Evolutionary conservation across 2,113 vertebrate species (phyloP).

Genomic region (Esox niger): DNA sequence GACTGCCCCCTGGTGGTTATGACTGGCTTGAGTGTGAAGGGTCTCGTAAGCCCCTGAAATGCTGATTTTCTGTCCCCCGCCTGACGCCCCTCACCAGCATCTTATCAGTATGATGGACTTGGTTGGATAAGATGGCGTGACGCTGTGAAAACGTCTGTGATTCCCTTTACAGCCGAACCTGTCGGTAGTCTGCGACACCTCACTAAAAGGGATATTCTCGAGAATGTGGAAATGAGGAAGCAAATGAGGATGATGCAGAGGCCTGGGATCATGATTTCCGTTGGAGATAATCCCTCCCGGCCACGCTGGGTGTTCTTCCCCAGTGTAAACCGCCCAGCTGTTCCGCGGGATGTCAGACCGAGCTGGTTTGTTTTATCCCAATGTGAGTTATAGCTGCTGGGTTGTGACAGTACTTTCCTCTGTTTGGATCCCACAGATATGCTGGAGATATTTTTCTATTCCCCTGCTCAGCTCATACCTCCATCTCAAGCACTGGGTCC

Average conservation of each 20-base stretch:
- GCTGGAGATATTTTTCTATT: not conserved
- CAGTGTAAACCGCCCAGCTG: not conserved
- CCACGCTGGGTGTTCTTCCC: not conserved
- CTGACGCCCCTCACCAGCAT: constrained; percentile 15
- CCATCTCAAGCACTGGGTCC: not conserved
- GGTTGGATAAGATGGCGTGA: not conserved
- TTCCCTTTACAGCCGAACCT: not conserved
- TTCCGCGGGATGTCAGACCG: not conserved
- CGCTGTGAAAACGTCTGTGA: not conserved
- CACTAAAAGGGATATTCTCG: not conserved
- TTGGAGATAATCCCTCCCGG: constrained; percentile 5
- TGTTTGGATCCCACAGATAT: not conserved
- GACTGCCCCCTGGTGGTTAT: not conserved
- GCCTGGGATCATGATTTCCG: not conserved
- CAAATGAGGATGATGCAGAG: not conserved
- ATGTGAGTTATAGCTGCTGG: constrained; percentile 7
- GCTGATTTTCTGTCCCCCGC: constrained; percentile 17
- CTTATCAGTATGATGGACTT: not conserved
- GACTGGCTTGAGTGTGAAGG: not conserved
- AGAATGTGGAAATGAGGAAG: constrained; percentile 1
- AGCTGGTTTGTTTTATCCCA: not conserved
- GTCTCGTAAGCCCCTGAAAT: not conserved
- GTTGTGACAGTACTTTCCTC: not conserved
- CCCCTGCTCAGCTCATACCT: not conserved
- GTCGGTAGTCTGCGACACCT: not conserved